Percentiles rank a stretch among this genome's conserved stretches.
Conservation (phyloP, 1,140 invertebrate genomes). For the Leptinotarsa defecta region DNA sequence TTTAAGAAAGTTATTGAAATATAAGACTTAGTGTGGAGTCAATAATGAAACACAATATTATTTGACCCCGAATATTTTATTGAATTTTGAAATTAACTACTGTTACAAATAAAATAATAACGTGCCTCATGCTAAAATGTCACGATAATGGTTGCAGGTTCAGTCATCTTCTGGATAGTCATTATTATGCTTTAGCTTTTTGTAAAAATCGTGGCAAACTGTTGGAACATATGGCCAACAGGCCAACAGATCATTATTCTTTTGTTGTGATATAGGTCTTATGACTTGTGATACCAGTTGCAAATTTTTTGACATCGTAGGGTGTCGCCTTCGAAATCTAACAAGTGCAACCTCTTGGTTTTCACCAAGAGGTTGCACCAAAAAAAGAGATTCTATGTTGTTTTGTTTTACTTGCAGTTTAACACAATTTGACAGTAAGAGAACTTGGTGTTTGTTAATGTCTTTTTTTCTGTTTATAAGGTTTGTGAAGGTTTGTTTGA, state of each 20-base stretch:
- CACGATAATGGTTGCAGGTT: no score
- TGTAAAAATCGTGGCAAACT: constrained; percentile 13
- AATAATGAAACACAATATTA: no score
- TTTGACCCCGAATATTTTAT: no score
- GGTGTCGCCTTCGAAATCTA: not conserved
- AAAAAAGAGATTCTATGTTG: not conserved
- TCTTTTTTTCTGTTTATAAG: not conserved
- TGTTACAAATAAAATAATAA: no score
- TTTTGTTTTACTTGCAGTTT: constrained; percentile 1
- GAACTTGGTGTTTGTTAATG: not conserved
- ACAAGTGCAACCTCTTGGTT: constrained; percentile 9
- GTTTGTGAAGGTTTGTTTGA: not conserved
- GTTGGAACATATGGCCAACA: not conserved
- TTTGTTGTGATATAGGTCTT: constrained; percentile 5
- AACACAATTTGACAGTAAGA: not conserved
- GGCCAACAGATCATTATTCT: not conserved
- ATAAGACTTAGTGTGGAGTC: not conserved
- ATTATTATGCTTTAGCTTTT: constrained; percentile 1
- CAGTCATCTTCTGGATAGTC: not conserved
- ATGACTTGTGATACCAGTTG: not conserved
- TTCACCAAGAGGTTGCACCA: no score
- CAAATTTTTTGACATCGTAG: not conserved
- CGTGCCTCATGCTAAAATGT: no score
- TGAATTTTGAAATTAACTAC: no score
- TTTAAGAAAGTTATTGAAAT: not conserved